Conservation (phyloP, 2,113 vertebrate genomes). For the Pholis gunnellus region DNA sequence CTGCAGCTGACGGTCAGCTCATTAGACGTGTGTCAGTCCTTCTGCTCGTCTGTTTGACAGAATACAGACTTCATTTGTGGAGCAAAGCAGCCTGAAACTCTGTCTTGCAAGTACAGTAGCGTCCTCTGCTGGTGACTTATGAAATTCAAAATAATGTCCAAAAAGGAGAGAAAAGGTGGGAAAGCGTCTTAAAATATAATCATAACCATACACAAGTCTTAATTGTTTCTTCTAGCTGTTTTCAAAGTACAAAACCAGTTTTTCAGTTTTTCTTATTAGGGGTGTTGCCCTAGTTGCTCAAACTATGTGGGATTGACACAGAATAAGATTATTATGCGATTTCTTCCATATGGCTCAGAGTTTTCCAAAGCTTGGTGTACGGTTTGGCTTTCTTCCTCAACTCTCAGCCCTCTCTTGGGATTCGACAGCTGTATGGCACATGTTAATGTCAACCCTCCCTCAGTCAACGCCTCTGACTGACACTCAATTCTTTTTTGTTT, state of each 20-base stretch:
- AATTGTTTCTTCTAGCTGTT: not conserved
- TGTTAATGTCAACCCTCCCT: constrained; percentile 45
- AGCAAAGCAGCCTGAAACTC: not conserved
- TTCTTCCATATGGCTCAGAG: not conserved
- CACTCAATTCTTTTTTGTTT: constrained; percentile 71
- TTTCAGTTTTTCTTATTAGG: not conserved
- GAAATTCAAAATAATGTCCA: not conserved
- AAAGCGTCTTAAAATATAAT: not conserved
- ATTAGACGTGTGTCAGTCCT: constrained; percentile 6
- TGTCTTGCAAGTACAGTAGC: constrained; percentile 1
- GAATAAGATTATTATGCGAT: not conserved
- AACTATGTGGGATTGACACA: not conserved
- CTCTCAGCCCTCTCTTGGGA: not conserved
- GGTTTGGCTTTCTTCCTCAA: not conserved
- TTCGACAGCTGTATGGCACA: constrained; percentile 33
- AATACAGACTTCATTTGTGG: constrained; percentile 10
- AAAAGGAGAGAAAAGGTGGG: not conserved
- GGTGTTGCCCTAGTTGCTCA: not conserved
- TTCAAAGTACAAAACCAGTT: not conserved
- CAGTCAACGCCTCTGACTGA: constrained; percentile 62
- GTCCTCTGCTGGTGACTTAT: constrained; percentile 66
- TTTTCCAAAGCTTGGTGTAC: not conserved
- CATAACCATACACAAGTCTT: not conserved
- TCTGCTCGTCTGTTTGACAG: constrained; percentile 22
- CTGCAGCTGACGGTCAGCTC: not conserved